Evolutionary conservation across 2,888 invertebrate species (phyloP), one percentile per base, ranked within the genome.

Genomic region (Onthophagus sagittarius): DNA sequence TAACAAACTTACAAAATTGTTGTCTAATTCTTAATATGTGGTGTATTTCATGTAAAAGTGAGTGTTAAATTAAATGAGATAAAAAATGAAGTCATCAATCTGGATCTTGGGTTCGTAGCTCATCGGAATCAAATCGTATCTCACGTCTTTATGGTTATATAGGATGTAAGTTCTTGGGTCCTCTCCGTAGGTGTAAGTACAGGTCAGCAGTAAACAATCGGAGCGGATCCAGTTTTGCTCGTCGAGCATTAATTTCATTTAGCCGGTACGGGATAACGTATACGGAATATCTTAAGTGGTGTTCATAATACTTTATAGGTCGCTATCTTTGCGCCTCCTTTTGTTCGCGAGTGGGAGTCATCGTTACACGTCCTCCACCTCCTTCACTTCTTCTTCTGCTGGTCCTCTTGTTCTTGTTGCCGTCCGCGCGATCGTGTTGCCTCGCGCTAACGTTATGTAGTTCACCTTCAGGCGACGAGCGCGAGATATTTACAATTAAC

Each of bases 301-400:
- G 67, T 67, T 67, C 67, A 67, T 67, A 67, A 67, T 67, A 67
- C 67, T 67, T 67, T 67, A 67, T 67, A 32, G 31, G 67, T 67
- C 67, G 23, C 32, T 67, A 67, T 67, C 67, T 67, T 67, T 67
- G 32, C 67, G 32, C 67, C 67, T 67, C 67, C 39, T 67, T 67
- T 67, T 67, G 67, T 67, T 67, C 67, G 13, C 67, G 67, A 31
- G 67, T 67, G 67, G 67, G 67, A 31, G 67, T 67, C 32, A n/a
- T 23, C 67, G 32, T 67, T 53, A 32, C 67, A 67, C 15, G 15
- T 14, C 23, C 67, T 32, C 13, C n/a, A 23, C 64, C 64, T 64
- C 15, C n/a, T 64, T 64, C 15, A 64, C 23, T 64, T 14, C 64
- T 13, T 23, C 14, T 9, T 13, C 63, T 63, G 63, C 63, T 64